phyloP scores from a whole-genome alignment of 2,888 invertebrate species.

The Nysson spinosus region DNA sequence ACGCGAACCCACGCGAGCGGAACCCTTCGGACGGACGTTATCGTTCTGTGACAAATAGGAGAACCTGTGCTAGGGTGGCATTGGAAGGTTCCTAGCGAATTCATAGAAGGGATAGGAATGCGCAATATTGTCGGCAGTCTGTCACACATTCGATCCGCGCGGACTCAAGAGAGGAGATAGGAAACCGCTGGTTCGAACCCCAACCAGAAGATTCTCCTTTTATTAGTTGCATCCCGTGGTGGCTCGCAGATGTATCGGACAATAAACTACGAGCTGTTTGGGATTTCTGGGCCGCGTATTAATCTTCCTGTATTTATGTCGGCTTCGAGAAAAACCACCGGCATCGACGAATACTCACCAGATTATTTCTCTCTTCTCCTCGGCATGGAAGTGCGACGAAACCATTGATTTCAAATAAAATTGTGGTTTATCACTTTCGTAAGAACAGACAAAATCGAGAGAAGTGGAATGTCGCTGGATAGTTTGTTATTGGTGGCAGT shows the following conservation, averaged over 20 bases:
- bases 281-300: slow-evolving; percentile 73
- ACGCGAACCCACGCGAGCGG: no score
- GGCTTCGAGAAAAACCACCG: slow-evolving; percentile 38
- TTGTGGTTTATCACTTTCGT: no score
- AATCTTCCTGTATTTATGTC: slow-evolving; percentile 73
- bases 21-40: slow-evolving; percentile 34
- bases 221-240: slow-evolving; percentile 55
- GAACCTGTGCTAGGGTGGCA: not conserved
- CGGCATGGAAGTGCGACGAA: slow-evolving; percentile 34
- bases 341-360: slow-evolving; percentile 14
- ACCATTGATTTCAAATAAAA: slow-evolving; percentile 51
- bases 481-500: no score
- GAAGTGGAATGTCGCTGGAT: no score
- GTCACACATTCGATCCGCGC: slow-evolving; percentile 75
- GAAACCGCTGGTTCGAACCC: slow-evolving; percentile 12
- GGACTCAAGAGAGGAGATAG: slow-evolving; percentile 35
- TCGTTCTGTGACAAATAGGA: slow-evolving; percentile 41
- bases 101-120: slow-evolving; percentile 69
- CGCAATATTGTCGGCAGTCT: slow-evolving; percentile 73
- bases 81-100: slow-evolving; percentile 47
- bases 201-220: slow-evolving; percentile 46
- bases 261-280: slow-evolving; percentile 70
- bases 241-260: slow-evolving; percentile 66
- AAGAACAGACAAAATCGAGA: no score
- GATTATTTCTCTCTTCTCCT: not conserved